Percentiles rank a stretch among this genome's conserved stretches.
Conservation (phyloP, 2,113 vertebrate species). For the Scomber colias region DNA sequence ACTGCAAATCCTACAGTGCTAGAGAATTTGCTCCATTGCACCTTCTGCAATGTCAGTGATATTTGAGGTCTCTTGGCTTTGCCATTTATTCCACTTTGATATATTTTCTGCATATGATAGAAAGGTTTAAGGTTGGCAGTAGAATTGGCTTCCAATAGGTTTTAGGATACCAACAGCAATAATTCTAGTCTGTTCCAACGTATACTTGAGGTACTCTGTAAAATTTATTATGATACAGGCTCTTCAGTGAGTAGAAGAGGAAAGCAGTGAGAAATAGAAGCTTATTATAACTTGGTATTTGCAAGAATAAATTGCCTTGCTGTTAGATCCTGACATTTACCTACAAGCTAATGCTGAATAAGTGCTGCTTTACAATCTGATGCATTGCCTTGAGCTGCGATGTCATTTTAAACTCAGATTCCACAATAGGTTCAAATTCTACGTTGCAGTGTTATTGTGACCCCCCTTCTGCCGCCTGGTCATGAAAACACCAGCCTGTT, state of each 20-base stretch:
- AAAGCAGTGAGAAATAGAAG: slow-evolving; percentile 13
- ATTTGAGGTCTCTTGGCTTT: slow-evolving; percentile 30
- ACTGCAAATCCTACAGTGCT: slow-evolving; percentile 44
- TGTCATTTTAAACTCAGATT: slow-evolving; percentile 30
- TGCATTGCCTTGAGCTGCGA: slow-evolving; percentile 20
- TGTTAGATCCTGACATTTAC: slow-evolving; percentile 61
- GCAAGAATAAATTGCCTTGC: slow-evolving; percentile 56
- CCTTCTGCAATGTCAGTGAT: slow-evolving; percentile 50
- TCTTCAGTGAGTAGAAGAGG: slow-evolving; percentile 13
- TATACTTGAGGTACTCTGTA: slow-evolving; percentile 31
- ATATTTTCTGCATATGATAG: slow-evolving; percentile 8
- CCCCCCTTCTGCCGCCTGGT: background rate
- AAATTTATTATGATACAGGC: slow-evolving; percentile 38
- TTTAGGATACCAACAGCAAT: slow-evolving; percentile 12
- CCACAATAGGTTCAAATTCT: slow-evolving; percentile 13
- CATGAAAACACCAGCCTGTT: background rate
- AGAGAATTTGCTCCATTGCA: slow-evolving; percentile 51
- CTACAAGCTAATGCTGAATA: slow-evolving; percentile 53
- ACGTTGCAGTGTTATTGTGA: background rate
- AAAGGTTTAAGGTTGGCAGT: background rate
- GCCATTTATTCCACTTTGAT: slow-evolving; percentile 30
- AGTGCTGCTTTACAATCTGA: slow-evolving; percentile 38
- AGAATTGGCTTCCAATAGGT: background rate
- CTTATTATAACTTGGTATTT: slow-evolving; percentile 64
- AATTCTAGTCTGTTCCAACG: slow-evolving; percentile 23